Evolutionary conservation across 2,888 invertebrate genomes (phyloP).

Genomic region (Branchinecta sandiegonensis): DNA sequence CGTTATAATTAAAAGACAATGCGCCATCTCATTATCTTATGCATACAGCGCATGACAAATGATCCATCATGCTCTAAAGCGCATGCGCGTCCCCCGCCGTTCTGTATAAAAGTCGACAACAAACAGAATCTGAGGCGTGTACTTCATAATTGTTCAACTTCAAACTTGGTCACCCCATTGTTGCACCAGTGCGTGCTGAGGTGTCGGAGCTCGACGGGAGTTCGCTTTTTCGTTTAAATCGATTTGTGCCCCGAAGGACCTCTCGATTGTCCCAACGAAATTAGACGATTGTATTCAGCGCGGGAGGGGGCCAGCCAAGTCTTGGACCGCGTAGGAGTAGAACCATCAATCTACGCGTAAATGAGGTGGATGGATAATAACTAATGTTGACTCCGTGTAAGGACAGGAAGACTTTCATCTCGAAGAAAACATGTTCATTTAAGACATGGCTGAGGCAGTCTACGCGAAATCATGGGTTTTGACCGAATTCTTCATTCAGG

Average conservation of each 20-base stretch:
- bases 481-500: too few relatives aligned
- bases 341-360: not conserved
- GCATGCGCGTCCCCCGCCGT: slow-evolving; percentile 4
- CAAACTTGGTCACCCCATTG: slow-evolving; percentile 6
- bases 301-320: not conserved
- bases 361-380: not conserved
- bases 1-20: slow-evolving; percentile 10
- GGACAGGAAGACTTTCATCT: not conserved
- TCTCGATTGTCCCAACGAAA: slow-evolving; percentile 12
- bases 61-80: not conserved
- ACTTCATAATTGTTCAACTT: slow-evolving; percentile 13
- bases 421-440: slow-evolving; percentile 10
- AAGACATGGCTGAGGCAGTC: not conserved
- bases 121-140: slow-evolving; percentile 15
- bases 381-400: not conserved
- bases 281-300: slow-evolving; percentile 11
- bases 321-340: not conserved
- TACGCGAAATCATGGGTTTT: too few relatives aligned
- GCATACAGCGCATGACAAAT: slow-evolving; percentile 15
- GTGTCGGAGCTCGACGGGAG: not conserved
- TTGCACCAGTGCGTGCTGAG: not conserved
- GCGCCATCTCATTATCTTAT: slow-evolving; percentile 7
- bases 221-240: slow-evolving; percentile 11
- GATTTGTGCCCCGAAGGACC: slow-evolving; percentile 14
- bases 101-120: slow-evolving; percentile 15